Base-by-base conservation (phyloP, 2,888 invertebrate genomes). In the Eudemis profundana region DNA sequence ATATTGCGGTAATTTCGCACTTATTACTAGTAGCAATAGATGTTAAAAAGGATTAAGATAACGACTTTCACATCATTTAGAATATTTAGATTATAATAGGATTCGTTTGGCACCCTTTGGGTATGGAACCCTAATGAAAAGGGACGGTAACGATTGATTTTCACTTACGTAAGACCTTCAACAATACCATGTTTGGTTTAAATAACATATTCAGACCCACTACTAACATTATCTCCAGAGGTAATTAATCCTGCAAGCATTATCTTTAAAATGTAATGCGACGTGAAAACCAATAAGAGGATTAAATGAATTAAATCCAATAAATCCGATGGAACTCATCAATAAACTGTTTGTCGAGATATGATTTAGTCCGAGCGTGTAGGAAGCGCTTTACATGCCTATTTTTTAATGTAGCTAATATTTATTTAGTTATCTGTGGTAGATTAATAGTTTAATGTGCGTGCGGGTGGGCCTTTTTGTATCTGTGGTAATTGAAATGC, bases 231-330 rank as follows among this genome's bases (percentile, higher is more conserved):
- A 49, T 21, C 5, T 47, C 14, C 21, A 49, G 50, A n/a, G 40
- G 17, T 17, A 33, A 57, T 19, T 15, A 38, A 59, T 8, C 15
- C 49, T n/a, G 21, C 38, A 19, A 27, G 12, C 10, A 21, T 59
- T 38, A 59, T 49, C 38, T 47, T 10, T 40, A 27, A 27, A 29
- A 27, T 38, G 12, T 21, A 44, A 36, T 42, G 7, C 33, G 40
- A 33, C 53, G 53, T 50, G 42, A 57, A 63, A 64, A 36, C 36
- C 56, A 44, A 53, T 60, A 65, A 65, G 51, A 60, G 65, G 65
- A 60, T 65, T 60, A 65, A 27, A 60, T 42, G n/a, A n/a, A n/a
- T n/a, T n/a, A n/a, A n/a, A n/a, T 17, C 12, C 15, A 65, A 65
- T 40, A 53, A 60, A 65, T 53, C 65, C 60, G 47, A 38, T 29